Conservation (phyloP, 1,140 invertebrate genomes). For the Semibalanus balanoides region DNA sequence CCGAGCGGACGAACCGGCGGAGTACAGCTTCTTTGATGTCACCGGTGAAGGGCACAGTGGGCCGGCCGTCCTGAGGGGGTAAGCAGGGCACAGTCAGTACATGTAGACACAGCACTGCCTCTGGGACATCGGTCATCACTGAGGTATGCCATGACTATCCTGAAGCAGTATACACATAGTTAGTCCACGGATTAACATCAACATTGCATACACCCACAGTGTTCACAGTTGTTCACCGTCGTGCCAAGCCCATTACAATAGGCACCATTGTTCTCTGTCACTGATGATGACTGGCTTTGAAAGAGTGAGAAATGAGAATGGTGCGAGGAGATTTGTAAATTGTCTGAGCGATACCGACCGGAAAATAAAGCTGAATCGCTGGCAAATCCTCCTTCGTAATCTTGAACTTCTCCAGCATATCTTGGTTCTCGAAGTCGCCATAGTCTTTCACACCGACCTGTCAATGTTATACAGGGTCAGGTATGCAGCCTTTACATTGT, state of each 20-base stretch:
- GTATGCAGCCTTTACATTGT: neutral
- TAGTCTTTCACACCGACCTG: neutral
- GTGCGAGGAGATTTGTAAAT: neutral
- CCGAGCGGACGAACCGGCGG: neutral
- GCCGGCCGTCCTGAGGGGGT: neutral
- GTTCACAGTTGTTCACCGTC: too few species aligned
- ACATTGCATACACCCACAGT: too few species aligned
- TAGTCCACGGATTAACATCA: too few species aligned
- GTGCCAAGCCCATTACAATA: too few species aligned
- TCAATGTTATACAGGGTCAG: neutral
- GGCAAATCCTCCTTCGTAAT: neutral
- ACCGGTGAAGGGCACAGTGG: neutral
- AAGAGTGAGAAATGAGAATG: neutral
- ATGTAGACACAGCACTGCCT: too few species aligned
- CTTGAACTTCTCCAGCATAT: neutral
- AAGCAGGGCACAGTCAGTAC: too few species aligned
- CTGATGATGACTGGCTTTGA: too few species aligned
- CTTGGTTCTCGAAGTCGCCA: neutral
- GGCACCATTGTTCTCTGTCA: too few species aligned
- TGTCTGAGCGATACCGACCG: neutral
- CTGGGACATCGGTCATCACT: too few species aligned
- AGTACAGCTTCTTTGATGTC: neutral
- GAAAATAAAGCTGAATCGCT: neutral
- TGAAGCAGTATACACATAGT: too few species aligned
- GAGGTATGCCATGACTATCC: too few species aligned